Base-by-base conservation (phyloP, 2,113 vertebrate genomes). In the Calypte anna region DNA sequence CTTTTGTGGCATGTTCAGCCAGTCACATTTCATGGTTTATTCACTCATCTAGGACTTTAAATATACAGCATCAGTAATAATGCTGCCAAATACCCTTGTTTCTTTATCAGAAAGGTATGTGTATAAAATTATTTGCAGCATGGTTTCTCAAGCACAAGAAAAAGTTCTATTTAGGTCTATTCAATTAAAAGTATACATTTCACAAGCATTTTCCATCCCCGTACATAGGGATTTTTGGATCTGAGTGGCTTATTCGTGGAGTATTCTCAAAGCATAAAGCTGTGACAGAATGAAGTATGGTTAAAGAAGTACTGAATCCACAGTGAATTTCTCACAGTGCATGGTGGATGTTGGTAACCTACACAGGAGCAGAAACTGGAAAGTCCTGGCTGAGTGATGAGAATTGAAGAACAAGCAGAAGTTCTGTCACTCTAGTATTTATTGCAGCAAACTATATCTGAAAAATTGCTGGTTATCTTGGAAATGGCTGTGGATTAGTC, bases 401-500 rank as follows among this genome's bases (percentile, higher is more conserved):
- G 30, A 74, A 90, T 82, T 73, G 50, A 57, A 91, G 55, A 79
- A 69, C n/a, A 66, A 86, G 31, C 5, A 75, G 38, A 76, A 90
- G 20, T 82, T 82, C n/a, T 31, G 55, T 51, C 21, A 30, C 44
- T 22, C 2, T 66, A n/a, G 14, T 46, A 82, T 76, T 80, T 77
- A 74, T 31, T 74, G 36, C n/a, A 80, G 28, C 31, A 76, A 93
- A 74, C 16, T 55, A 17, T 21, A 30, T 63, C 64, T 86, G 59
- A 80, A 76, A 82, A 80, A 91, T 38, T 62, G 23, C 51, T 86
- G n/a, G 36, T 70, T 90, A 17, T 83, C 75, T 88, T 90, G 33
- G 46, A 91, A 93, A 74, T 51, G 46, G 17, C 33, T 83, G 55
- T 51, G 55, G 78, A 82, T 91, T 91, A 95, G 51, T 93, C 72